Conservation (phyloP, 1,140 invertebrate genomes). For the Pteromalus puparum region DNA sequence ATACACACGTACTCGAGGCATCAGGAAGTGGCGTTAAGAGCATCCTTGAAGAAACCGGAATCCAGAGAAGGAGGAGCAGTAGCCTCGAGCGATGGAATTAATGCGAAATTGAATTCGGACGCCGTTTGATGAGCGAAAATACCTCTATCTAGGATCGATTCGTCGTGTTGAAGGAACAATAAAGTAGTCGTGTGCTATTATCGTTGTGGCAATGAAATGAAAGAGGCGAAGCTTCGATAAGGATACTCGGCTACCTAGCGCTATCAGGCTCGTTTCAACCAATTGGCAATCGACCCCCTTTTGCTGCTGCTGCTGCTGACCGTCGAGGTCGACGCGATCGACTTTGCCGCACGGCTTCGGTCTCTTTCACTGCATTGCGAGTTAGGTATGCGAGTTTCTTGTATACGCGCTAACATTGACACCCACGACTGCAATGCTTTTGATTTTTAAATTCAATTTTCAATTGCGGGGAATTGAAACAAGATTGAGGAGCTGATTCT, state of each 20-base stretch:
- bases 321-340: constrained; percentile 6
- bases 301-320: constrained; percentile 1
- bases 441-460: too few relatives aligned
- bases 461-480: background rate
- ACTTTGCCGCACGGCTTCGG: background rate
- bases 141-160: too few relatives aligned
- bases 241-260: background rate
- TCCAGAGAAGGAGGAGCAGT: background rate
- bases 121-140: background rate
- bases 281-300: constrained; percentile 54
- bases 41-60: constrained; percentile 12
- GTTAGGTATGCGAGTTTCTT: background rate
- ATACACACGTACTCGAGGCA: background rate
- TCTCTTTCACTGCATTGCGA: background rate
- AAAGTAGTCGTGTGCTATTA: constrained; percentile 18
- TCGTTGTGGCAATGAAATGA: constrained; percentile 45
- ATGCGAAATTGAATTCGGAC: constrained; percentile 18
- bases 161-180: background rate
- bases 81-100: background rate
- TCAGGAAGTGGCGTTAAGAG: constrained; percentile 53
- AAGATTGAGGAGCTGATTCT: background rate
- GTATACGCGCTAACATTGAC: background rate
- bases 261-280: constrained; percentile 40
- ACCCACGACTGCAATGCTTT: background rate
- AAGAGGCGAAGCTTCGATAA: background rate